phyloP scores from a whole-genome alignment of 2,797 vertebrate species.

The Psittacula derbiana region DNA sequence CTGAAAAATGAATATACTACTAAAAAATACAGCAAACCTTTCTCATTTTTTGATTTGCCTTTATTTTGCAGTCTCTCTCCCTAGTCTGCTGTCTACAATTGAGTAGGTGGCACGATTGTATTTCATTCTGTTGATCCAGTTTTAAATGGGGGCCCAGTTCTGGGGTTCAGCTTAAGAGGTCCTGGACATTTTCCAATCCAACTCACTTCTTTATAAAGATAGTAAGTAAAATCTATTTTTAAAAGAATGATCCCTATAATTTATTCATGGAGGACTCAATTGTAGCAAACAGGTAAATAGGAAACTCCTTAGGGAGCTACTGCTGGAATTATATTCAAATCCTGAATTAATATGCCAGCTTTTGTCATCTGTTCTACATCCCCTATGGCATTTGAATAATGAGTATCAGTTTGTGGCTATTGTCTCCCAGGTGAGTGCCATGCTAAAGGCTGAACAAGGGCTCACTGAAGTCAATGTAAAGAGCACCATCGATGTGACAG shows the following conservation, averaged over 20 bases:
- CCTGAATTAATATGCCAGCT: background rate
- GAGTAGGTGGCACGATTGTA: background rate
- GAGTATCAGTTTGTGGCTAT: background rate
- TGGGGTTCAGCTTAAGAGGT: background rate
- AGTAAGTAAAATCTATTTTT: background rate
- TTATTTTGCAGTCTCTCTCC: background rate
- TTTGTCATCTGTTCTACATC: background rate
- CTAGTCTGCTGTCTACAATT: fast-evolving
- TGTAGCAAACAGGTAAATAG: background rate
- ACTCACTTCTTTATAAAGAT: background rate
- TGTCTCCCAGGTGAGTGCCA: background rate
- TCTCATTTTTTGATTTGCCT: background rate
- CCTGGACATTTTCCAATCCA: background rate
- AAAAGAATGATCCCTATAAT: background rate
- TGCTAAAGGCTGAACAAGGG: background rate
- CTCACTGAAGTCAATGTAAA: background rate
- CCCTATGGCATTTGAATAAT: background rate
- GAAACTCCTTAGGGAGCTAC: background rate
- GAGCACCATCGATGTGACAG: background rate
- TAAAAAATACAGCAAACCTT: background rate
- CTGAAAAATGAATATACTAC: background rate
- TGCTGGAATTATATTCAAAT: background rate
- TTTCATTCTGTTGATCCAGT: background rate
- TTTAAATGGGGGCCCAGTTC: background rate
- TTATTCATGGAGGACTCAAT: background rate